Evolutionary conservation across 2,888 invertebrate genomes (phyloP).

Genomic region (Psylliodes chrysocephalus): DNA sequence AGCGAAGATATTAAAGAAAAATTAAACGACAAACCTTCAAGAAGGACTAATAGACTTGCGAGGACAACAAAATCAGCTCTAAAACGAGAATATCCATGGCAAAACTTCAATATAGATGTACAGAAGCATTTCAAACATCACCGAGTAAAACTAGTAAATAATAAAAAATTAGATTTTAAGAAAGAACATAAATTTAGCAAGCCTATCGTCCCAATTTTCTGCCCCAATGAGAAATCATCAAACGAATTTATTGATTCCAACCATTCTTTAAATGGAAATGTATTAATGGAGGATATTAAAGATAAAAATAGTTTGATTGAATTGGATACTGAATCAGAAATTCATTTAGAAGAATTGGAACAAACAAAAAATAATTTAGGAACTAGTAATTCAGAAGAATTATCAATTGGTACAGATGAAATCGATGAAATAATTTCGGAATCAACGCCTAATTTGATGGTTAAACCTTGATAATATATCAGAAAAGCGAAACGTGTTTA

Average conservation of each 20-base stretch:
- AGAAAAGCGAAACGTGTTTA: too few relatives aligned
- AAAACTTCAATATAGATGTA: constrained; percentile 41
- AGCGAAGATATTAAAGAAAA: background rate
- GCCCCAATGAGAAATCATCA: background rate
- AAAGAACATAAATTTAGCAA: background rate
- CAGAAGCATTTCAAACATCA: too few relatives aligned
- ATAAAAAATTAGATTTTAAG: background rate
- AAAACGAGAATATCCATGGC: constrained; percentile 44
- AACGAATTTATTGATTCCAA: background rate
- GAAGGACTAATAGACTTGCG: constrained; percentile 20
- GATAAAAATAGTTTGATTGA: too few relatives aligned
- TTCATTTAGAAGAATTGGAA: too few relatives aligned
- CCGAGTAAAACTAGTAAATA: constrained; percentile 18
- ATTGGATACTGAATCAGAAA: too few relatives aligned
- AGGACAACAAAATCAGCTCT: constrained; percentile 15
- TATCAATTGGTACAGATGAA: too few relatives aligned
- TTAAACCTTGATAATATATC: too few relatives aligned
- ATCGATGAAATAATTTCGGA: too few relatives aligned
- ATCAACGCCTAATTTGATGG: too few relatives aligned
- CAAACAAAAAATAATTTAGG: too few relatives aligned
- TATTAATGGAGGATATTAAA: background rate
- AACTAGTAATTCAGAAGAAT: too few relatives aligned
- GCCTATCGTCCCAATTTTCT: background rate
- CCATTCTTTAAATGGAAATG: background rate
- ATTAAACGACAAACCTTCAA: too few relatives aligned